These are phyloP conservation scores for Saturnia japonica DNA, from an alignment of 2,888 invertebrate species.

Conservation along the genomic window DNA sequence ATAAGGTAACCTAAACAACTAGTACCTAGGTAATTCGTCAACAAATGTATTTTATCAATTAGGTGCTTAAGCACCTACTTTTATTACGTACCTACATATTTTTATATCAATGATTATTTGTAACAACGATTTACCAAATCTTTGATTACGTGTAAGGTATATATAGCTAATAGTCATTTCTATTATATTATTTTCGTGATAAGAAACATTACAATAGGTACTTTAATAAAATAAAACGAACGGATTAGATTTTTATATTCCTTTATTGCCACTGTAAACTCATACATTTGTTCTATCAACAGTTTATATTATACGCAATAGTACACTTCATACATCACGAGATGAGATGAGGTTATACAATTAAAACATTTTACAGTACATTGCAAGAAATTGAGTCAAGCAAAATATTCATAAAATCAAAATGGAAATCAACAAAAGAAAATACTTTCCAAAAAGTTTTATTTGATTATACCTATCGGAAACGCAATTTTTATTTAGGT, in stretches of 20 bases:
- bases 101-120: no score
- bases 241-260: conserved; percentile 53
- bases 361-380: conserved; percentile 9
- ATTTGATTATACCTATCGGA: no score
- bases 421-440: neutral
- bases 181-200: no score
- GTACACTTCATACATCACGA: conserved; percentile 50
- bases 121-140: no score
- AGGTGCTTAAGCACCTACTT: no score
- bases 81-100: no score
- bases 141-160: no score
- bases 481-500: no score
- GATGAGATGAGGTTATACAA: conserved; percentile 16
- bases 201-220: neutral
- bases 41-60: no score
- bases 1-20: no score
- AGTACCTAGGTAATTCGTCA: no score
- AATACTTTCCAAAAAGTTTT: neutral
- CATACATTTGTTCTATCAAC: conserved; percentile 79
- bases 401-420: neutral
- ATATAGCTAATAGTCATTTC: no score
- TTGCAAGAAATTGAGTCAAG: conserved; percentile 10
- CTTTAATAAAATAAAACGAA: conserved; percentile 24
- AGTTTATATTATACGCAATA: conserved; percentile 72
- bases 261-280: conserved; percentile 80